Percentiles rank a stretch among this genome's conserved stretches.
Conservation (phyloP, 2,888 invertebrate genomes). For the Gari tellinella region DNA sequence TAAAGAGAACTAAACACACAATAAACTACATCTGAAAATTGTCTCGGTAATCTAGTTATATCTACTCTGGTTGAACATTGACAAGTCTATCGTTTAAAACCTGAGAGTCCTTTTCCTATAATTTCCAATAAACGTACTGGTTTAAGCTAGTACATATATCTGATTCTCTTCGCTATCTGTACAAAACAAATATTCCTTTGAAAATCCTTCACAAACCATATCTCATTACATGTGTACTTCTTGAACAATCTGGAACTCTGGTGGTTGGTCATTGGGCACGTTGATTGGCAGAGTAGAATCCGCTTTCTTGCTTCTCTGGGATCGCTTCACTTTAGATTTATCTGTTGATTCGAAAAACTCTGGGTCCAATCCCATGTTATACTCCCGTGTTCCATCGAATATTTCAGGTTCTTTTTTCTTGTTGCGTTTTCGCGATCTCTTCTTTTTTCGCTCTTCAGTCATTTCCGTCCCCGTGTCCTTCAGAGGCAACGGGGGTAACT, state of each 20-base stretch:
- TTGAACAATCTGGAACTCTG: not conserved
- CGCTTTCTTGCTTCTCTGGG: constrained; percentile 62
- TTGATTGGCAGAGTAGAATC: constrained; percentile 53
- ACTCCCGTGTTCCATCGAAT: constrained; percentile 71
- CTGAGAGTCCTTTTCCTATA: too few relatives aligned
- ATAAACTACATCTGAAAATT: too few relatives aligned
- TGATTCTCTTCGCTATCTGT: too few relatives aligned
- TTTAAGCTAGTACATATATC: too few relatives aligned
- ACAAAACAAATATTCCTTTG: too few relatives aligned
- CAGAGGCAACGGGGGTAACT: constrained; percentile 57
- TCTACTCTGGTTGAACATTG: too few relatives aligned
- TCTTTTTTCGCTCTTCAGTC: constrained; percentile 45
- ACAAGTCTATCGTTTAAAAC: too few relatives aligned
- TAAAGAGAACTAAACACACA: too few relatives aligned
- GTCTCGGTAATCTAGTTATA: too few relatives aligned
- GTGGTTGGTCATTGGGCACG: constrained; percentile 46
- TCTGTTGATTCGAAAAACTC: constrained; percentile 65
- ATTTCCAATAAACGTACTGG: too few relatives aligned
- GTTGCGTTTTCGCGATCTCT: constrained; percentile 57
- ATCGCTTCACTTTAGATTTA: constrained; percentile 69
- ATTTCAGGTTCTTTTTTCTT: constrained; percentile 67
- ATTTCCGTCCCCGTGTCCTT: constrained; percentile 54
- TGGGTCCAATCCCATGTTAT: constrained; percentile 66
- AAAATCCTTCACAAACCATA: too few relatives aligned
- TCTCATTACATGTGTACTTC: too few relatives aligned